Evolutionary conservation across 2,888 invertebrate species (phyloP).

Genomic region (Fabriciana adippe): DNA sequence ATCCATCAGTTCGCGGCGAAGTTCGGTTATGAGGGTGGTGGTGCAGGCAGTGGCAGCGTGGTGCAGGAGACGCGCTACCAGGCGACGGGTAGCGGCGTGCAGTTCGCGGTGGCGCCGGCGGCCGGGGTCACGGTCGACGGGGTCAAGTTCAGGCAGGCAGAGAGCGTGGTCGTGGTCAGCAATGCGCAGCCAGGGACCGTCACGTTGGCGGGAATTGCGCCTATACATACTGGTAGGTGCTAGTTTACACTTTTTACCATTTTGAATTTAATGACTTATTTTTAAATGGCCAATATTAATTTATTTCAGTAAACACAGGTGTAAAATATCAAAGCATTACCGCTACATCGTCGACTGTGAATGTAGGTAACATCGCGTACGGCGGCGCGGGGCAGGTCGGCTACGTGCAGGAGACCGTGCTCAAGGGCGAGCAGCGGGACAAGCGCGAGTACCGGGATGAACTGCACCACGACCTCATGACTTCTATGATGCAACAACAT

Average conservation of each 20-base stretch:
- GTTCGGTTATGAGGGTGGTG: slow-evolving; percentile 79
- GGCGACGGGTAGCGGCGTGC: slow-evolving; percentile 57
- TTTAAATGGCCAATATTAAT: neutral
- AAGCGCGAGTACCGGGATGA: slow-evolving; percentile 77
- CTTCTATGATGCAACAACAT: slow-evolving; percentile 77
- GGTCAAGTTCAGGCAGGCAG: slow-evolving; percentile 84
- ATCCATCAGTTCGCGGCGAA: slow-evolving; percentile 93
- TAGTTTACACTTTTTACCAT: neutral
- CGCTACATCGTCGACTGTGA: slow-evolving; percentile 68
- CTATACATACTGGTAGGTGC: slow-evolving; percentile 66
- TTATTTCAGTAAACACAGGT: slow-evolving; percentile 67
- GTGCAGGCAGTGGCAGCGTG: slow-evolving; percentile 58
- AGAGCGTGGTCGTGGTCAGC: slow-evolving; percentile 77
- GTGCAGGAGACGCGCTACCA: slow-evolving; percentile 73
- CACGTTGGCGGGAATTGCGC: slow-evolving; percentile 66
- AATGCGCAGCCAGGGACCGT: slow-evolving; percentile 78
- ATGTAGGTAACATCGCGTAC: slow-evolving; percentile 71
- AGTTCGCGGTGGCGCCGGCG: slow-evolving; percentile 64
- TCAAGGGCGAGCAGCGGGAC: slow-evolving; percentile 65
- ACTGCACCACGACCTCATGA: slow-evolving; percentile 81
- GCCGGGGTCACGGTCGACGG: slow-evolving; percentile 65
- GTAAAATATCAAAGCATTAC: slow-evolving; percentile 79
- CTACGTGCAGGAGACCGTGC: slow-evolving; percentile 62
- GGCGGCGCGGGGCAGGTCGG: slow-evolving; percentile 69
- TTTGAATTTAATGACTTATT: neutral